These are phyloP conservation scores for Hydrocynus forskahlii DNA, from an alignment of 2,797 vertebrate species.

Conservation along the genomic window DNA sequence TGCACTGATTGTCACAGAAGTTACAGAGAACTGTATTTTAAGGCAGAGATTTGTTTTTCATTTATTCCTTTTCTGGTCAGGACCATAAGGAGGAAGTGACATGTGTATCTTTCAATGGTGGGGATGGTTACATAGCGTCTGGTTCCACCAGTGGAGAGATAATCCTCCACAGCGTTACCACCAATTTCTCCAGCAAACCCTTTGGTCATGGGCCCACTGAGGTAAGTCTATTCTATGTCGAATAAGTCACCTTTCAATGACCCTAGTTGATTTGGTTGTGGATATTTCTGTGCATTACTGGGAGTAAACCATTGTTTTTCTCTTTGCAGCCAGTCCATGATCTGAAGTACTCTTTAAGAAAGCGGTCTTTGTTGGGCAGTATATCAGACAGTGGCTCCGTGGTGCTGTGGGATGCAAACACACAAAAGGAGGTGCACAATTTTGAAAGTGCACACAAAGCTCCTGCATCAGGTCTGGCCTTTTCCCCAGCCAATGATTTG, in stretches of 20 bases:
- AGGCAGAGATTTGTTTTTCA: neutral
- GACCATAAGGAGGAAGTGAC: slow-evolving; percentile 95
- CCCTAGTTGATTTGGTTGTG: neutral
- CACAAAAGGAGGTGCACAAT: slow-evolving; percentile 85
- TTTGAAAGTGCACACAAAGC: slow-evolving; percentile 92
- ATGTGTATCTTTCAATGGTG: slow-evolving; percentile 89
- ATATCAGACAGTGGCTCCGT: slow-evolving; percentile 91
- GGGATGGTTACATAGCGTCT: slow-evolving; percentile 89
- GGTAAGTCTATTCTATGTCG: slow-evolving; percentile 68
- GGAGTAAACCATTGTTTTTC: neutral
- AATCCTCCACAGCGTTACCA: slow-evolving; percentile 91
- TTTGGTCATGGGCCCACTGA: slow-evolving; percentile 90
- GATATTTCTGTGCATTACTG: neutral
- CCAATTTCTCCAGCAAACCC: slow-evolving; percentile 90
- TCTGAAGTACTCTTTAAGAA: slow-evolving; percentile 87
- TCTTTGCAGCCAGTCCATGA: slow-evolving; percentile 87
- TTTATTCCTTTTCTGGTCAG: slow-evolving; percentile 67
- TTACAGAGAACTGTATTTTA: too few relatives aligned
- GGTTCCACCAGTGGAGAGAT: slow-evolving; percentile 95
- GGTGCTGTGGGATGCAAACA: slow-evolving; percentile 94
- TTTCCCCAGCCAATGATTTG: slow-evolving; percentile 94
- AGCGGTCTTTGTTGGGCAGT: slow-evolving; percentile 90
- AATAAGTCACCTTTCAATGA: neutral
- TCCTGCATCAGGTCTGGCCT: slow-evolving; percentile 89
- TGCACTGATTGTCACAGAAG: neutral